Conservation (phyloP, 2,113 vertebrate genomes). For the Rhynchopsitta pachyrhyncha region DNA sequence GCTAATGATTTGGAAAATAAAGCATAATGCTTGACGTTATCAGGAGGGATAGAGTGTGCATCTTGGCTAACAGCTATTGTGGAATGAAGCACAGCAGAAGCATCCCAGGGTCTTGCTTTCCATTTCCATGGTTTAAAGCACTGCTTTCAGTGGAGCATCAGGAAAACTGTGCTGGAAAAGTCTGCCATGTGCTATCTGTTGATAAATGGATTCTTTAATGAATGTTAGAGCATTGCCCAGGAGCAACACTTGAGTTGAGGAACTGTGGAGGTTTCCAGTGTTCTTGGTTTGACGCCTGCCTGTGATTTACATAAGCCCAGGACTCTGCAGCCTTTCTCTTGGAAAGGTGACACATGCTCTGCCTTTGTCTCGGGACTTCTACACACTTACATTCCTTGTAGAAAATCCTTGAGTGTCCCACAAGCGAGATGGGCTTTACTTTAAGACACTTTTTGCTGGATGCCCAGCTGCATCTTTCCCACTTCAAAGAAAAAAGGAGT, state of each 20-base stretch:
- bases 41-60: constrained; percentile 59
- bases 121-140: not conserved
- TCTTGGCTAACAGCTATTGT: constrained; percentile 48
- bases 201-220: constrained; percentile 59
- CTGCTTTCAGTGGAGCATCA: not conserved
- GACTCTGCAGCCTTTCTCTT: constrained; percentile 37
- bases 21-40: constrained; percentile 74
- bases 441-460: not conserved
- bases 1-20: constrained; percentile 82
- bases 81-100: not conserved
- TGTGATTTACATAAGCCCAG: constrained; percentile 32
- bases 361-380: constrained; percentile 19
- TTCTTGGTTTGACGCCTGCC: constrained; percentile 19
- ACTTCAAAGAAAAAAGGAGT: not conserved
- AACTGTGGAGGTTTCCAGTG: not conserved
- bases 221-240: constrained; percentile 43
- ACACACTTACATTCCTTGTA: not conserved
- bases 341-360: constrained; percentile 45
- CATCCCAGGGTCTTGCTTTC: not conserved
- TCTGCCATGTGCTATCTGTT: constrained; percentile 51
- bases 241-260: constrained; percentile 35
- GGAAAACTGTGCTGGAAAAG: constrained; percentile 40
- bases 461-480: not conserved
- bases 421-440: not conserved
- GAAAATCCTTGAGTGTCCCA: not conserved